Evolutionary conservation across 2,113 vertebrate genomes (phyloP).

Genomic region (Litocranius walleri): DNA sequence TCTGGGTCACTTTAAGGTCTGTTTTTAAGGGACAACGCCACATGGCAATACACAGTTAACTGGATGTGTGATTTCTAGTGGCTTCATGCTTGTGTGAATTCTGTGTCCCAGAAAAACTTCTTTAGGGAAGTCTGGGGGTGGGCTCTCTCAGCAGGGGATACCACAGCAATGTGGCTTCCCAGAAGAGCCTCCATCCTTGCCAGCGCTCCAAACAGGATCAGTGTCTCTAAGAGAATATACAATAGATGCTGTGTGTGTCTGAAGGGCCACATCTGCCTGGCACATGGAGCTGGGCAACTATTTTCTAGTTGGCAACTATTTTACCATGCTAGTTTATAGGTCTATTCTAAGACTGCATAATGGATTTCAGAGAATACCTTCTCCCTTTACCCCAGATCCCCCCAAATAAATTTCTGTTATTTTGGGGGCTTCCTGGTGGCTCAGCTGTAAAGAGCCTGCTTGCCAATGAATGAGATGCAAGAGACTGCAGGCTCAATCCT

Average conservation of each 20-base stretch:
- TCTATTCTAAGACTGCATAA: not conserved
- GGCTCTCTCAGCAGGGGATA: not conserved
- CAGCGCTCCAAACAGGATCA: not conserved
- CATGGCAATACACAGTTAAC: not conserved
- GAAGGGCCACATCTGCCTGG: not conserved
- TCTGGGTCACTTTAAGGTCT: not conserved
- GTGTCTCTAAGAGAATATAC: not conserved
- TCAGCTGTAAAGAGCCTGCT: not conserved
- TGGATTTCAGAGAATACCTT: not conserved
- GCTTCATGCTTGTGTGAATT: fast-evolving
- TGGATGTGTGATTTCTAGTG: not conserved
- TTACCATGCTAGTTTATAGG: not conserved
- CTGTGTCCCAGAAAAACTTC: not conserved
- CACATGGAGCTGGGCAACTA: not conserved
- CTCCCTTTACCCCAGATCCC: not conserved
- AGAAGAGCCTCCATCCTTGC: not conserved
- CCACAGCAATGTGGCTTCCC: not conserved
- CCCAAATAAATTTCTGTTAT: not conserved
- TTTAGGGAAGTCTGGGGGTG: not conserved
- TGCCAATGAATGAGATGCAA: not conserved
- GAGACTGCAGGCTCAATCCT: not conserved
- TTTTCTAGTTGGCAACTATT: constrained; percentile 10
- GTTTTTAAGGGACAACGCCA: not conserved
- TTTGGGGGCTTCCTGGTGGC: not conserved
- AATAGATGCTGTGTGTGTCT: not conserved